Percentiles rank a stretch among this genome's conserved stretches.
Conservation (phyloP, 2,113 vertebrate species). For the Cairina moschata region DNA sequence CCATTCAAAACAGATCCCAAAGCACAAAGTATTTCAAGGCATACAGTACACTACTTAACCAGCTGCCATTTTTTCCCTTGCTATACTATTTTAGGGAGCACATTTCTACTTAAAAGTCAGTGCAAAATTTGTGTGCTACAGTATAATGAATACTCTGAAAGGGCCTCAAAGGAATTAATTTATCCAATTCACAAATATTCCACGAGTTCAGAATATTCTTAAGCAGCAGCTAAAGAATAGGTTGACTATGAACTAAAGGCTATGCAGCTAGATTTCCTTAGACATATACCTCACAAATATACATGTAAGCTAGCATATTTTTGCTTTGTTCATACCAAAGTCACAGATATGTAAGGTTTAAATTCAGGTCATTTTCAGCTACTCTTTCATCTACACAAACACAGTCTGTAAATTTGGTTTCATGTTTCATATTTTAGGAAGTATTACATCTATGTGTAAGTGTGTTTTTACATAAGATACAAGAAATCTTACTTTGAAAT, state of each 20-base stretch:
- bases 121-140: neutral
- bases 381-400: neutral
- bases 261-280: neutral
- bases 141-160: neutral
- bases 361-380: neutral
- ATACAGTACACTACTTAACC: neutral
- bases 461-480: neutral
- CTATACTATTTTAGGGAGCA: neutral
- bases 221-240: neutral
- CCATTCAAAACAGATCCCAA: neutral
- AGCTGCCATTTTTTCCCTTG: neutral
- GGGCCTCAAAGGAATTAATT: neutral
- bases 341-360: neutral
- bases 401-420: neutral
- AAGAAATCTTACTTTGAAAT: neutral
- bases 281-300: neutral
- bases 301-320: neutral
- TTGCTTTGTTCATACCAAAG: neutral
- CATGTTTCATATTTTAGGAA: neutral
- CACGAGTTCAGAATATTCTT: neutral
- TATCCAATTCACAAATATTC: neutral
- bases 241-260: neutral
- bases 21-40: neutral
- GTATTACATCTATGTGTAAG: neutral
- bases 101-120: neutral